Conservation (phyloP, 2,113 vertebrate genomes). For the Melanerpes formicivorus region DNA sequence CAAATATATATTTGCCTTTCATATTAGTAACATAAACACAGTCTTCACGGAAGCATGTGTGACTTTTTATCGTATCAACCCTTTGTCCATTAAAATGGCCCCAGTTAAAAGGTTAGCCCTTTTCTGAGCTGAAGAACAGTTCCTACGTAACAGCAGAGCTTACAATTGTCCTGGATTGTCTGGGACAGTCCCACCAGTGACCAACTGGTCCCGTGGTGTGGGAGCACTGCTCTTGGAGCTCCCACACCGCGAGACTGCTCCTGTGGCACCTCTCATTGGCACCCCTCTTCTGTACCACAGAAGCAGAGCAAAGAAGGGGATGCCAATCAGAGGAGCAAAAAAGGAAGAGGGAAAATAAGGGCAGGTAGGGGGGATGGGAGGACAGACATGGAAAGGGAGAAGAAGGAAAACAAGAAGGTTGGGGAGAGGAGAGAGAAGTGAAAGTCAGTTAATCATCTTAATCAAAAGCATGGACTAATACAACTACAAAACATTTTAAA, state of each 20-base stretch:
- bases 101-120: not conserved
- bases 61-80: not conserved
- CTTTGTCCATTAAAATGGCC: not conserved
- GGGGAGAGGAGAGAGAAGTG: slow-evolving; percentile 56
- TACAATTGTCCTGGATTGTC: slow-evolving; percentile 65
- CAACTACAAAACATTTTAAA: not conserved
- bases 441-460: slow-evolving; percentile 33
- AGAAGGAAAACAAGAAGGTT: slow-evolving; percentile 2
- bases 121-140: not conserved
- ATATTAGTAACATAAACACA: slow-evolving; percentile 8
- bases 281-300: not conserved
- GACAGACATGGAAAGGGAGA: not conserved
- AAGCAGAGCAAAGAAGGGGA: not conserved
- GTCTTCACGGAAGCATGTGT: not conserved
- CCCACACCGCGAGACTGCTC: slow-evolving; percentile 7
- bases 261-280: slow-evolving; percentile 18
- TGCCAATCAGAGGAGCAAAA: slow-evolving; percentile 19
- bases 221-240: slow-evolving; percentile 23
- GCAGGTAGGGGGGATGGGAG: not conserved
- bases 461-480: not conserved
- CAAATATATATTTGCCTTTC: not conserved
- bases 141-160: not conserved
- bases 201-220: slow-evolving; percentile 11
- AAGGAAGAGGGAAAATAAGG: not conserved
- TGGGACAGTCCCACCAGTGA: slow-evolving; percentile 34